Evolutionary conservation across 2,113 vertebrate species (phyloP), one percentile per base, ranked within the genome.

Genomic region (Clarias magur): DNA sequence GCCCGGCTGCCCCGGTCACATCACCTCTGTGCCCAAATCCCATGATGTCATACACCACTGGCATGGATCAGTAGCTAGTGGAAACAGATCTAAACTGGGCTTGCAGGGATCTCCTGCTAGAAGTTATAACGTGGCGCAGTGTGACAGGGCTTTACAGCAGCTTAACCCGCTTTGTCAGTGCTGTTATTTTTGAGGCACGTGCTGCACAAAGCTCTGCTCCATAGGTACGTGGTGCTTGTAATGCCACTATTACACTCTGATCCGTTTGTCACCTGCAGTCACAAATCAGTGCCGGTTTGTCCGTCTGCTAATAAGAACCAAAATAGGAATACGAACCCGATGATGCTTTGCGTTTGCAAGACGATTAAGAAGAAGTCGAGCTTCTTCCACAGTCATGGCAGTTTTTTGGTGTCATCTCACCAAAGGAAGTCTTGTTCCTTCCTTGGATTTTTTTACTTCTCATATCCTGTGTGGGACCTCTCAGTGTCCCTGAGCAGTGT

Each of bases 71-170:
- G 89, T 56, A 76, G 12, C 80, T 78, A 86, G 86, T 86, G 89
- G 87, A 90, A 90, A 90, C 76, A 67, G 67, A 84, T 84, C 87
- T 90, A 88, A 90, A 88, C 72, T 57, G 63, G 82, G 85, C 73
- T 68, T 72, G 21, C 68, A 38, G 84, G 80, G 87, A 59, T 86
- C 72, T 85, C 83, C 87, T 59, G 27, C 81, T 83, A 42, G 63
- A 88, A 54, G 84, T 76, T 82, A 81, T 81, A 82, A 88, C 57
- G 85, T 82, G 63, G 34, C 85, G 62, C 86, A 80, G 23, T 68
- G 82, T 84, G 85, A 90, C 63, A 54, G 54, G 87, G 89, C 42
- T 90, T 90, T 88, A 62, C 62, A 11, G 85, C 59, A 82, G 89
- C 89, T 86, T 87, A 85, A 68, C 34, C 13, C 48, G 60, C 54